Evolutionary conservation across 35 echinoderm and acorn worm species (phyloP).

Genomic region (Ophiothrix spiculata): DNA sequence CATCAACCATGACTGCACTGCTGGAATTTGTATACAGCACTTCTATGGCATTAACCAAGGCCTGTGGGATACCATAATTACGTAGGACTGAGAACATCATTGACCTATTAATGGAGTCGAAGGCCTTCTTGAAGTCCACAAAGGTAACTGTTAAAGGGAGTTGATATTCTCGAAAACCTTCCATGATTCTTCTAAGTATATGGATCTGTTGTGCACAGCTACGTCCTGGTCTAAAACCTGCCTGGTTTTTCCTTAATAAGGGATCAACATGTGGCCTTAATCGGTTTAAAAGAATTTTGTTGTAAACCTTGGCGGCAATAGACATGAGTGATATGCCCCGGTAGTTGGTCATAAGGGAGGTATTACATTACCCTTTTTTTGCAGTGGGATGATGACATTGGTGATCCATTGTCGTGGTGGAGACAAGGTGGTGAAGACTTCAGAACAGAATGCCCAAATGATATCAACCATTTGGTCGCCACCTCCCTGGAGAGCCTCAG

Average conservation of each 20-base stretch:
- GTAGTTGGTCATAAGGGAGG: slow-evolving; percentile 22
- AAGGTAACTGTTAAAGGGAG: too few relatives aligned
- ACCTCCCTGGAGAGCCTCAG: slow-evolving; percentile 20
- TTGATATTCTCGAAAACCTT: too few relatives aligned
- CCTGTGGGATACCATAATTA: too few relatives aligned
- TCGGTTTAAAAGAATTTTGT: slow-evolving; percentile 17
- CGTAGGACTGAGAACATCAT: too few relatives aligned
- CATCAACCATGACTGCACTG: too few relatives aligned
- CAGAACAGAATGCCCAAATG: slow-evolving; percentile 24
- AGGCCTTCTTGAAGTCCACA: slow-evolving; percentile 31
- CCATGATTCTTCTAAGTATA: not conserved
- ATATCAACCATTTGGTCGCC: too few relatives aligned
- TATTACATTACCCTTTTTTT: too few relatives aligned
- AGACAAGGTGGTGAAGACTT: slow-evolving; percentile 11
- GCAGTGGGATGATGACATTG: not conserved
- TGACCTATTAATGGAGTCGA: too few relatives aligned
- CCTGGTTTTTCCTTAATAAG: slow-evolving; percentile 14
- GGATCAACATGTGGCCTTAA: slow-evolving; percentile 4
- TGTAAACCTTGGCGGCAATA: too few relatives aligned
- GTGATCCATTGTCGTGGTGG: slow-evolving; percentile 15
- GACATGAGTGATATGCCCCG: slow-evolving; percentile 3
- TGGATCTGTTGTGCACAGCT: too few relatives aligned
- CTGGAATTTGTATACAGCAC: too few relatives aligned
- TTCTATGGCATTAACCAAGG: too few relatives aligned
- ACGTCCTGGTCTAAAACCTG: slow-evolving; percentile 18